Base-by-base conservation (phyloP, 2,797 vertebrate species). In the Tolypeutes matacus region DNA sequence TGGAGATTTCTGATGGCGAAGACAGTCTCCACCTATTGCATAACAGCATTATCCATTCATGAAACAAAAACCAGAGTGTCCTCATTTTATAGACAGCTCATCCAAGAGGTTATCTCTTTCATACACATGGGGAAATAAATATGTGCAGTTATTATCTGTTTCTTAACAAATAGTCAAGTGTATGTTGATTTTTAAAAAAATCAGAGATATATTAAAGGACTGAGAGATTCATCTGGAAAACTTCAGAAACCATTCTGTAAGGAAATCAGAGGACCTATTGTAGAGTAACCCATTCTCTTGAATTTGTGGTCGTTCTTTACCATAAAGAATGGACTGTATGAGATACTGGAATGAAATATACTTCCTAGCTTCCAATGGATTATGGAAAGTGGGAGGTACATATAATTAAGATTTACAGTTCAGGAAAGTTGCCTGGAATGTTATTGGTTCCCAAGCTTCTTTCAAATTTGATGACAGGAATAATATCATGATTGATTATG, bases 291-390 rank as follows among this genome's bases (percentile, higher is more conserved):
- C 23, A 18, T 3, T 56, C 14, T 75, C 34, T 81, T 14, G 46
- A 69, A 73, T 87, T 60, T 84, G 9, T 76, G 64, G 13, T 62
- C 65, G 14, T 42, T 39, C 65, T 84, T 88, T 89, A 14, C 39
- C 31, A 23, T 34, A 80, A 84, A 15, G 29, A 78, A 34, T 34
- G 20, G 5, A 29, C 25, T 39, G 69, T 93, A 78, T 60, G 0
- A 75, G 85, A 89, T 75, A 87, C 5, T 73, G 56, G 69, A 95
- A 64, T 93, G 56, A 73, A 95, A 64, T 93, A 27, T 53, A 34
- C 4, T 67, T 69, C 53, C 95, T 89, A 75, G 18, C 46, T 46
- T 46, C 46, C 46, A 46, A 46, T 46, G 46, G 46, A 46, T 46
- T 46, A 46, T 46, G 46, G 46, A 46, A 46, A 8, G 11, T 46